Base-by-base conservation (phyloP, 2,888 invertebrate genomes). In the Oscheius sp. region DNA sequence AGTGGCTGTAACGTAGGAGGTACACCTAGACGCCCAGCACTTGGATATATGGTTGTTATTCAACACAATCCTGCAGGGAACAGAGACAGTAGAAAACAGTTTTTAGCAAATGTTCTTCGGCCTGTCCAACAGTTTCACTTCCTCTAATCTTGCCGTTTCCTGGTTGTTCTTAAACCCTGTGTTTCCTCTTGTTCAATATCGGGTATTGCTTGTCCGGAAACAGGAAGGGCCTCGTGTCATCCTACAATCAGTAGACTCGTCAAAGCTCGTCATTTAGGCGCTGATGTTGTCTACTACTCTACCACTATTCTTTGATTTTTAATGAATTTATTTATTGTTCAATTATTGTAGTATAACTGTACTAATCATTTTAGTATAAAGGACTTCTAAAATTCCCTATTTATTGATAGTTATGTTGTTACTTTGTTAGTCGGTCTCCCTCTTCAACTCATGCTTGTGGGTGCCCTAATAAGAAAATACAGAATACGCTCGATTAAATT, bases 1-100 rank as follows among this genome's bases (percentile, higher is more conserved):
- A 67, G 67, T n/a, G 71, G 63, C 2, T 71, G 71, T 32, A 26
- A 24, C 3, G 59, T 67, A 12, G 50, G 24, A 4, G 71, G 50
- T 9, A 22, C 67, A 8, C n/a, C 45, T n/a, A 22, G 54, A 9
- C 38, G 67, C n/a, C 71, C 71, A 14, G 67, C 64, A 5, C 49
- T 44, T 17, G 71, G 71, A 6, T 71, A 71, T 49, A 57, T 71
- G 57, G 67, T 71, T 28, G 71, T 71, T 8, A 63, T 71, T 14
- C 67, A 71, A 26, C 71, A 71, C 36, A 51, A 67, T 62, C 71
- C 71, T 6, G 47, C 49, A 2, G 67, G 67, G 12, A 71, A 71
- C 17, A n/a, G 62, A 5, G 47, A 57, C 32, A 67, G 54, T 20
- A 22, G 44, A 5, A n/a, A 26, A 20, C 50, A 67, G 28, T 71